A percentile compares a stretch with the other conserved stretches of the same genome.
Conservation (phyloP, 2,888 invertebrate genomes). For the Mythimna vitellina region DNA sequence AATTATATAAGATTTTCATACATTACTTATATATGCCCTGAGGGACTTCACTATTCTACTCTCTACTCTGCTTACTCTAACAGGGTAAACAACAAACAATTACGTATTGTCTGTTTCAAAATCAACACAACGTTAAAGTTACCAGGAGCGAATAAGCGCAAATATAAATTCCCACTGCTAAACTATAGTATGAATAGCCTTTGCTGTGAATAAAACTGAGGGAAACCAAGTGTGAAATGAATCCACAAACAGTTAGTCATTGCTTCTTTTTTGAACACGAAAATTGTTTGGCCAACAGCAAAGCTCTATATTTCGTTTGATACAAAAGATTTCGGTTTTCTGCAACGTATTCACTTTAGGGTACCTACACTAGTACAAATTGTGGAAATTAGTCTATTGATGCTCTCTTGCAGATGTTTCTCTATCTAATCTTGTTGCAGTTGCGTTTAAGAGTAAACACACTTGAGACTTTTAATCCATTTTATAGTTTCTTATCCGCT, state of each 20-base stretch:
- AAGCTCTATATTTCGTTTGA: slow-evolving; percentile 48
- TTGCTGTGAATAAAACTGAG: slow-evolving; percentile 52
- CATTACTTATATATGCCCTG: neutral
- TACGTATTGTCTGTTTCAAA: neutral
- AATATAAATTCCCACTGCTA: slow-evolving; percentile 13
- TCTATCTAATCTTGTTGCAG: slow-evolving; percentile 6
- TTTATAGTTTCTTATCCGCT: neutral
- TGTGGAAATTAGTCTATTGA: slow-evolving; percentile 19
- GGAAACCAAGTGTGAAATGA: slow-evolving; percentile 63
- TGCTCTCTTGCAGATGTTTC: slow-evolving; percentile 3
- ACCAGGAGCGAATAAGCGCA: slow-evolving; percentile 1
- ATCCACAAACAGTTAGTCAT: slow-evolving; percentile 56
- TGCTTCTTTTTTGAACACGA: slow-evolving; percentile 54
- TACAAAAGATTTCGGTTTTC: slow-evolving; percentile 47
- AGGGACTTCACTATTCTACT: too few relatives aligned
- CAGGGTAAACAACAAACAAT: too few relatives aligned
- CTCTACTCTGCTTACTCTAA: neutral
- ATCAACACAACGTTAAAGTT: slow-evolving; percentile 4
- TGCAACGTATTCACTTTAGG: slow-evolving; percentile 35
- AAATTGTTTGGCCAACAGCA: slow-evolving; percentile 55
- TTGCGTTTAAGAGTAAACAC: slow-evolving; percentile 7
- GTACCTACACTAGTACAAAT: slow-evolving; percentile 10
- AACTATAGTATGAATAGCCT: slow-evolving; percentile 43
- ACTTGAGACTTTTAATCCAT: neutral
- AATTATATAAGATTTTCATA: neutral